Base-by-base conservation (phyloP, 2,888 invertebrate genomes). In the Stenoptilia bipunctidactyla region DNA sequence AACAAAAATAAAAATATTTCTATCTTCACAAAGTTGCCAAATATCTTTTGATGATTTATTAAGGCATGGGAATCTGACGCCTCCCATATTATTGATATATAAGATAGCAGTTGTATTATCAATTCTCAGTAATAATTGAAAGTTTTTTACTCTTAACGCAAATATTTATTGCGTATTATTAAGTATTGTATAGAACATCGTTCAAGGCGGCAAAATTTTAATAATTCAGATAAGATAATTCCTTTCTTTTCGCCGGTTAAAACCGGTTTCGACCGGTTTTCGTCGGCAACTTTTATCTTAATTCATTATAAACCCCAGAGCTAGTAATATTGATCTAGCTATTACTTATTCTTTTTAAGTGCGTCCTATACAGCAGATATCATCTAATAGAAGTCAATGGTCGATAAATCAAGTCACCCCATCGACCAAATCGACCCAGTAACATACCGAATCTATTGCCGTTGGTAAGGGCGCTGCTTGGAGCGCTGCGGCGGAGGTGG, bases 91-190 rank as follows among this genome's bases (percentile, higher is more conserved):
- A 15, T 44, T 40, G 1, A 44, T 40, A 13, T 46, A 42, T 1
- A 37, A 40, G 1, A 47, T 39, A 6, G 45, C 44, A 1, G 45
- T 47, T 1, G 42, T 40, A 33, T 48, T 46, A 30, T 45, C 46
- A 27, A 48, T 15, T 5, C 44, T 15, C 3, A 45, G 33, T 10
- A 47, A 20, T n/a, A 45, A 40, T 34, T 45, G 38, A 14, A 41
- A 44, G 27, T 45, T 15, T 3, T 15, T 10, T 4, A 43, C 30
- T 15, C 37, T 9, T 1, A 27, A 15, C 1, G 47, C 36, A 44
- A 47, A 5, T 34, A 20, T 37, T 42, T 44, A 10, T 27, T 27
- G 25, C 13, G 40, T 36, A 36, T n/a, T n/a, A n/a, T n/a, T n/a
- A 36, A 36, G n/a, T 36, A n/a, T 15, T 5, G 2, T 15, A 36